These are phyloP conservation scores for Hippocampus guttulatus DNA, from an alignment of 2,113 vertebrate genomes.

Conservation along the genomic window DNA sequence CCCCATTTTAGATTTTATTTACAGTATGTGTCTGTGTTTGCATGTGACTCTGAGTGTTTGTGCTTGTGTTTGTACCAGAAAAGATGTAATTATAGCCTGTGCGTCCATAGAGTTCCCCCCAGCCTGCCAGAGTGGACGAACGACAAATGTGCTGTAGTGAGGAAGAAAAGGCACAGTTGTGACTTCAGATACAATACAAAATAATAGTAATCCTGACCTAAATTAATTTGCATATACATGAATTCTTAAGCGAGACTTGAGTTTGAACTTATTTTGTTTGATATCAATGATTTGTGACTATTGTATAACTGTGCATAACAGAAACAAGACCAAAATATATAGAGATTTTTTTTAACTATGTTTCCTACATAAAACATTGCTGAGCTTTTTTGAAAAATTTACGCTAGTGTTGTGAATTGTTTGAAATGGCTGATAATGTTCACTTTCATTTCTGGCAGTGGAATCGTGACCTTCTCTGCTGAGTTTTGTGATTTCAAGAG, in stretches of 20 bases:
- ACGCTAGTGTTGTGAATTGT: too few species aligned
- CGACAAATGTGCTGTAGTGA: conserved; percentile 88
- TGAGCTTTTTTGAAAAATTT: too few species aligned
- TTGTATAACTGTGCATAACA: too few species aligned
- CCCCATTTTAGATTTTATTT: background rate
- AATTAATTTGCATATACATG: background rate
- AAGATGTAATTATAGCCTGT: conserved; percentile 98
- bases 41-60: background rate
- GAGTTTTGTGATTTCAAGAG: too few species aligned
- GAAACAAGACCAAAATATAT: too few species aligned
- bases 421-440: too few species aligned
- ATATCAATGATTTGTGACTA: too few species aligned
- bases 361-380: too few species aligned
- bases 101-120: conserved; percentile 96
- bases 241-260: background rate
- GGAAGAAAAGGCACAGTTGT: background rate
- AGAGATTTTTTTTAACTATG: too few species aligned
- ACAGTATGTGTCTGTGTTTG: background rate
- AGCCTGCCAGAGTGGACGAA: conserved; percentile 92
- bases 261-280: background rate
- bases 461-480: background rate
- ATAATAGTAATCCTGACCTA: background rate
- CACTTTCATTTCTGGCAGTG: background rate
- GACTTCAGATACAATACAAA: background rate
- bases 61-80: conserved; percentile 77